Evolutionary conservation across 1,140 invertebrate species (phyloP), one percentile per base, ranked within the genome.

Genomic region (Thaumatotibia leucotreta): DNA sequence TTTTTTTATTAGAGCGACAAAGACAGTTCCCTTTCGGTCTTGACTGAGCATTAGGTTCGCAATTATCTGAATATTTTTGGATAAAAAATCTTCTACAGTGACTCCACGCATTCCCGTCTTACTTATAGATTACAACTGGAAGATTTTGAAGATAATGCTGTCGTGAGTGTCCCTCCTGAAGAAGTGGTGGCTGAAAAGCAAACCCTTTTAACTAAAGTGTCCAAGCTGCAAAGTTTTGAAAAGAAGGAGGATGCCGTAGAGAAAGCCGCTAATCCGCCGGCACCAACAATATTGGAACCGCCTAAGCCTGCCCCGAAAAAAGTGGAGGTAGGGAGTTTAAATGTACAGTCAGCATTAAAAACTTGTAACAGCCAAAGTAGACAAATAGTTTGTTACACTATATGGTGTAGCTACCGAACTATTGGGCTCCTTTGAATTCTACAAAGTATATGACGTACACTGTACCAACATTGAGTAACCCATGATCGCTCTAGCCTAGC

Each of bases 181-280:
- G 83, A 86, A 50, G 76, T 89, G 0, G 79, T 84, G 0, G 81
- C 81, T 0, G 84, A 90, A 68, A 90, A 89, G 64, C 72, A 89
- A 49, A 84, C 77, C 24, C 72, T 90, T 20, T 61, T 90, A 24
- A 74, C 77, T 0, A 89, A 90, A 27, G 52, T 24, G 0, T 58
- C 23, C 4, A 58, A 58, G 70, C 62, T 89, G 33, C 82, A 89
- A 10, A 83, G 73, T 31, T 84, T 89, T 63, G 81, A 87, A 49
- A 82, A 80, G 23, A 86, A 78, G 49, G 82, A 82, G 8, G 61
- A 54, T 29, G 8, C 23, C 0, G 49, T 22, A 24, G 33, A 61
- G n/a, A 61, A 49, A 29, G 22, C 11, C 1, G 24, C 14, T 22
- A 54, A 3, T 35, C 54, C 62, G 0, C 65, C 69, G 14, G 31